A percentile compares a stretch with the other conserved stretches of the same genome.
Evolutionary conservation across 2,888 invertebrate species (phyloP).

Genomic region (Ferrisia virgata): DNA sequence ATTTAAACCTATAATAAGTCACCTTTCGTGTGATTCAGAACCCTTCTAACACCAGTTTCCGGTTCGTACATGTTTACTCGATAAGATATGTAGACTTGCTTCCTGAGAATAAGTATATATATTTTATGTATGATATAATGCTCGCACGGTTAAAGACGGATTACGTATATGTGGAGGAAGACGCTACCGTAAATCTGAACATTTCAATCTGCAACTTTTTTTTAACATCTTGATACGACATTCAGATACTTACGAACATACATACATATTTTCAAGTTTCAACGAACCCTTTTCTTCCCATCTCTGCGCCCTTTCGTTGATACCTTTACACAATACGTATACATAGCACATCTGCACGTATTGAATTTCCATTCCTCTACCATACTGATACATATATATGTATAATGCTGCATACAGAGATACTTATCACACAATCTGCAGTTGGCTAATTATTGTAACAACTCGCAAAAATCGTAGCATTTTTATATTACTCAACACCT

Average conservation of each 20-base stretch:
- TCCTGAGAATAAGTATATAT: slow-evolving; percentile 19
- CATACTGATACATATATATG: no score
- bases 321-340: neutral
- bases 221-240: neutral
- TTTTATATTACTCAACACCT: slow-evolving; percentile 3
- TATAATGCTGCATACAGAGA: no score
- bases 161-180: neutral
- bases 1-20: slow-evolving; percentile 40
- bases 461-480: neutral
- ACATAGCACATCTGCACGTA: neutral
- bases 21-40: slow-evolving; percentile 42
- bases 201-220: slow-evolving; percentile 17
- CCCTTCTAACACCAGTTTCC: slow-evolving; percentile 38
- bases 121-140: slow-evolving; percentile 9
- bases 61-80: slow-evolving; percentile 23
- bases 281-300: neutral
- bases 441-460: neutral
- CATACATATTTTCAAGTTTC: neutral
- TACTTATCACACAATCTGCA: neutral
- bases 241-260: no score
- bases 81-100: slow-evolving; percentile 17
- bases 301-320: neutral
- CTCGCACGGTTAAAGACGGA: neutral
- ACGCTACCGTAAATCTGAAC: slow-evolving; percentile 9
- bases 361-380: neutral